Conservation (phyloP, 1,140 invertebrate species). For the Aphaenogaster ashmeadi region DNA sequence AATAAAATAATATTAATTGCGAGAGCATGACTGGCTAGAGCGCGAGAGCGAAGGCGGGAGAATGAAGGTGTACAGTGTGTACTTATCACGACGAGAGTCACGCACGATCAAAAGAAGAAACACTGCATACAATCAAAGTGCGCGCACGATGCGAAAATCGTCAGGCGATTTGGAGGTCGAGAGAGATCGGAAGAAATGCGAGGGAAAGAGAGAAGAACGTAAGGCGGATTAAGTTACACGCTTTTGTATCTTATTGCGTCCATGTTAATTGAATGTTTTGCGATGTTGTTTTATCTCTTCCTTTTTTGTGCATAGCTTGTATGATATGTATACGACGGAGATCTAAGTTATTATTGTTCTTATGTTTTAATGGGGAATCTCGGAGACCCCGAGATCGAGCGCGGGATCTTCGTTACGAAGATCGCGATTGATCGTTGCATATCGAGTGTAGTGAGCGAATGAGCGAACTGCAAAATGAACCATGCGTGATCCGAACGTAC, state of each 20-base stretch:
- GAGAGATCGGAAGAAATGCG: conserved; percentile 38
- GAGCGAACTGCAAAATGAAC: conserved; percentile 12
- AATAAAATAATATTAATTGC: conserved; percentile 45
- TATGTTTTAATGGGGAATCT: conserved; percentile 53
- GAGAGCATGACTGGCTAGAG: conserved; percentile 54
- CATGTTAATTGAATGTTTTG: conserved; percentile 79
- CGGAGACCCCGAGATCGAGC: background rate
- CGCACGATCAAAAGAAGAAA: conserved; percentile 73
- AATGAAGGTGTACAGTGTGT: conserved; percentile 71
- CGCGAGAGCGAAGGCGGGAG: conserved; percentile 3
- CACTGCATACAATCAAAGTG: conserved; percentile 80
- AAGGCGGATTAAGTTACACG: conserved; percentile 64
- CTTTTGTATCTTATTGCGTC: conserved; percentile 82
- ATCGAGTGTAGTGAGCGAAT: conserved; percentile 30
- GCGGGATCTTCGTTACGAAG: conserved; percentile 37
- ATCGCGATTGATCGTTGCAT: conserved; percentile 62
- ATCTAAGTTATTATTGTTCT: conserved; percentile 75
- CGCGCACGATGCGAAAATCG: conserved; percentile 61
- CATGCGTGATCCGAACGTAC: conserved; percentile 38
- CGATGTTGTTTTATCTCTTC: conserved; percentile 76
- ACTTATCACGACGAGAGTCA: conserved; percentile 74
- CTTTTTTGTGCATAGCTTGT: conserved; percentile 68
- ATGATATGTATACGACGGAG: conserved; percentile 64
- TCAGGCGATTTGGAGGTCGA: conserved; percentile 10
- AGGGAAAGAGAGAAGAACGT: conserved; percentile 45